Evolutionary conservation across 2,113 vertebrate genomes (phyloP), one percentile per base, ranked within the genome.

Genomic region (Azemiops feae): DNA sequence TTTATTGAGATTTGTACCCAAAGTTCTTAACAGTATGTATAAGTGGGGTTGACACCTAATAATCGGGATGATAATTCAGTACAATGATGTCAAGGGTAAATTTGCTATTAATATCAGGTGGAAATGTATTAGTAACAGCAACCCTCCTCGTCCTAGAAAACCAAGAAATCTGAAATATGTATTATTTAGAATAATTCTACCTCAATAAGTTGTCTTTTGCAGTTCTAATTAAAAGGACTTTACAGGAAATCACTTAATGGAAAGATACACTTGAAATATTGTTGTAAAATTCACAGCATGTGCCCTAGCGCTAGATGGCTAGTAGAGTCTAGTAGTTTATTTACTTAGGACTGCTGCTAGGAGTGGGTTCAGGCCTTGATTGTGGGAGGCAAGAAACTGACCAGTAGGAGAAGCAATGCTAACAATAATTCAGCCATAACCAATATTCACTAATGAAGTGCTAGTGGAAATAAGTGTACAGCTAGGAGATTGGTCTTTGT

Each of bases 1-100:
- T 97, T 97, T 97, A 97, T 97, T 97, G 88, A 95, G 89, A 91
- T 92, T 93, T 88, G 94, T 30, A 64, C 92, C 93, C 94, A 95
- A 91, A 89, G 69, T 93, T 45, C 95, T 92, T 91, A 88, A 88
- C 94, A 96, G 93, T 3, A 10, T 95, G 94, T 96, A 91, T 91
- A 93, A 95, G 89, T 94, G 85, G 30, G 30, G 11, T 64, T 93
- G 92, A 89, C 39, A 89, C 94, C 92, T 96, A 85, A 89, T 95
- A 95, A 50, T 91, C 91, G 14, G 90, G 55, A 57, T 74, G 93
- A 93, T 91, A 64, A n/a, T 90, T 25, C 43, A 89, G 0, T 81
- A 22, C 64, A 50, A 53, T 95, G 64, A 45, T 90, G 3, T 22
- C 39, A 58, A 22, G 34, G 87, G 39, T 23, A 58, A 90, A 89